Base-by-base conservation (phyloP, 92 coral and sea anemone genomes). In the Nematostella vectensis region DNA sequence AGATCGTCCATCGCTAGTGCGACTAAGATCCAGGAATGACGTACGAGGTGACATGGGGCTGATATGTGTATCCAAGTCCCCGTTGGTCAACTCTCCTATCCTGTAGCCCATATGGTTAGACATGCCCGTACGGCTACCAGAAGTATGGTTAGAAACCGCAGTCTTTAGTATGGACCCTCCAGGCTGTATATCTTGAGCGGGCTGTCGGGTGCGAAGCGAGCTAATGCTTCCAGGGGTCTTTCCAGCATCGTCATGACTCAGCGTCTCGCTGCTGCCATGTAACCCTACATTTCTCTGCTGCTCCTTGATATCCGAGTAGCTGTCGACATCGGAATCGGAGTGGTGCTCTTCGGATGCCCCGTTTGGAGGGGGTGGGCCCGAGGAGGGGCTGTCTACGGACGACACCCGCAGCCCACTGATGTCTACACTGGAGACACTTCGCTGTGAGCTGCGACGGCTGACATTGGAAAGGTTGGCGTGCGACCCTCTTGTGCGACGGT, bases 301-400 rank as follows among this genome's bases (percentile, higher is more conserved):
- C 21, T 68, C 75, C 52, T 22, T 76, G 63, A 85, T 85, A 48
- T 85, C 95, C 51, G 95, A 85, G 55, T 85, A 85, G 59, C 95
- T 85, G 44, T 85, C 95, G 3, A 85, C 57, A 47, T 81, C 88
- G 27, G 88, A 58, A 37, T 64, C 72, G 1, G 79, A 57, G 11
- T 75, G 68, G 4, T 56, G 29, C 12, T 43, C 58, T 29, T 43
- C 27, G 33, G 38, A 55, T 17, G 73, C 27, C 13, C 63, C 27
- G 1, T 26, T 16, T 33, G 48, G 49, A 15, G 65, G 58, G 9
- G 66, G 12, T 1, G 31, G 1, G 9, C 10, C 19, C 9, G 30
- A 63, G 1, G 76, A 42, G 12, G 65, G 86, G 25, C 61, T 81
- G 39, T 67, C 83, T 12, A 81, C 81, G 0, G 95, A 62, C 0